Base-by-base conservation (phyloP, 2,113 vertebrate species). In the Ginglymostoma cirratum region DNA sequence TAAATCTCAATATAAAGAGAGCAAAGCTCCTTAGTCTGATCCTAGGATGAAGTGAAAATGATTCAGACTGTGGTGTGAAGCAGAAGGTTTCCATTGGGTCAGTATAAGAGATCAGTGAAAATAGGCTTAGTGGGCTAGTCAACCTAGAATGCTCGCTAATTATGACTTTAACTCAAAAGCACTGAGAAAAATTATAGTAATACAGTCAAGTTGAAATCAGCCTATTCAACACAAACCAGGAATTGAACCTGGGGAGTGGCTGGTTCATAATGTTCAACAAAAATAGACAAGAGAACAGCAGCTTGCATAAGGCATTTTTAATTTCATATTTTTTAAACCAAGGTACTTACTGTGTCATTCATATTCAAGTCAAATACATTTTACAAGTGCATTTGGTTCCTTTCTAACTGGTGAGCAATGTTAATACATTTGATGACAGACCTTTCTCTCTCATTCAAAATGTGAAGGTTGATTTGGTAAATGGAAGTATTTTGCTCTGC, bases 351-450 rank as follows among this genome's bases (percentile, higher is more conserved):
- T 65, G 55, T 92, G 55, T 92, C 52, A 65, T 92, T 92, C 87
- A 92, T 65, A 65, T 92, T 92, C 87, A 92, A 92, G 87, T 65
- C 52, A 65, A 92, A 19, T n/a, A 92, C n/a, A 17, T 66, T 93
- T 93, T 93, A 93, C 89, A 93, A 93, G 89, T 66, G 89, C 61
- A 67, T 23, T 66, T 10, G 19, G 34, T 38, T 93, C 61, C 65
- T 66, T 38, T 65, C 55, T 92, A 92, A 61, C 52, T 38, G n/a
- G 61, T 19, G 89, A 66, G 61, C 65, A 93, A 38, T n/a, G 61
- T 90, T 67, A 19, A 66, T 93, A 93, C 61, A 67, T n/a, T 66
- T 93, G 66, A 66, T 19, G n/a, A 92, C 34, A 30, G 38, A 38
- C 19, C 21, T 66, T 66, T 66, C 55, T 21, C 55, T n/a, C 30